Evolutionary conservation across 1,140 invertebrate genomes (phyloP), one percentile per base, ranked within the genome.

Genomic region (Lethocerus indicus): DNA sequence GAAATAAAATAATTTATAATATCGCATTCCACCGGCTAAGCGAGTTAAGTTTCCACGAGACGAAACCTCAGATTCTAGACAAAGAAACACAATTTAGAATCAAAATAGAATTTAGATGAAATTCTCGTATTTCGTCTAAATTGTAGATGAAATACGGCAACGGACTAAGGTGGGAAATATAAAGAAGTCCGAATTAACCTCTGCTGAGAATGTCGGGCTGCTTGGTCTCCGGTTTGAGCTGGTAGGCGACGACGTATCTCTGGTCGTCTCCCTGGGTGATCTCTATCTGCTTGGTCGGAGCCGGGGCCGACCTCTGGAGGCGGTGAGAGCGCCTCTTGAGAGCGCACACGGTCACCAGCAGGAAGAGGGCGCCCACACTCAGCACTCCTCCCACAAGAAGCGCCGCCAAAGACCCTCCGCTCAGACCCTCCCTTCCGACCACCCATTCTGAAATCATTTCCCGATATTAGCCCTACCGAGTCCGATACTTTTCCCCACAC

Each of bases 311-410:
- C 59, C 41, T 25, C 25, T 42, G 62, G 7, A 61, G 56, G 9
- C 56, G 56, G 29, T 60, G 57, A 13, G 62, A 39, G 58, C 62
- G 41, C 66, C 62, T 50, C 64, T 62, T 49, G 64, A 59, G 63
- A 2, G 71, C 69, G 37, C 73, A 59, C 14, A 80, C 66, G 50
- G 77, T 72, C 39, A 79, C 70, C 24, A 76, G 71, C 1, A 81
- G 61, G 9, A 74, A 69, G 4, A 71, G 75, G 37, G 76, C 68
- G 44, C 72, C 72, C n/a, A 80, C 61, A 2, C 71, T 75, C 49
- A 79, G 64, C 2, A 79, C 57, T 16, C 71, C 72, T 9, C 74
- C 77, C 24, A 74, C 71, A 14, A 76, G 59, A 18, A 52, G 24
- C n/a, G 32, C 44, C 4, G 35, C 50, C 3, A 46, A 21, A 28